phyloP scores from a whole-genome alignment of 2,888 invertebrate genomes.

The Pristionchus arcanus region DNA sequence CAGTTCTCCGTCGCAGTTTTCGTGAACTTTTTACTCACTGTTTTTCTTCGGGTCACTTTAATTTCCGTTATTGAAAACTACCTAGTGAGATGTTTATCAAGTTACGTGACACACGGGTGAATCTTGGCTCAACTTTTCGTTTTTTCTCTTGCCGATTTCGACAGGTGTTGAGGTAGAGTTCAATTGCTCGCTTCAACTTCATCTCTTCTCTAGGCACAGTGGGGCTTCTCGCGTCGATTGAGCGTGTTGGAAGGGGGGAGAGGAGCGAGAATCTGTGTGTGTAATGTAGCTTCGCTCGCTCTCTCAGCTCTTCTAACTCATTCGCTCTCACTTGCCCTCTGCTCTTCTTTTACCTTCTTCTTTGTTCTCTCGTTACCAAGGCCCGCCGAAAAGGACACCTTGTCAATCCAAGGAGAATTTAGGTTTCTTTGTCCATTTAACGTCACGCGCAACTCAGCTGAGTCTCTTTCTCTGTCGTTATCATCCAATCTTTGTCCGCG shows the following conservation, averaged over 20 bases:
- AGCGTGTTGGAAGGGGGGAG: slow-evolving; percentile 25
- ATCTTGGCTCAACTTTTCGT: neutral
- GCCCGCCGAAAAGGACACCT: neutral
- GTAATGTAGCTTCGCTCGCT: slow-evolving; percentile 34
- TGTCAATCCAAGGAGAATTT: neutral
- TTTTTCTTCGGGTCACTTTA: neutral
- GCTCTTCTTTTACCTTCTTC: neutral
- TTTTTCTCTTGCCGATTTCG: neutral
- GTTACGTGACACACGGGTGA: neutral
- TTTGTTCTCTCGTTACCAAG: neutral
- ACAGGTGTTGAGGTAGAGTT: slow-evolving; percentile 42
- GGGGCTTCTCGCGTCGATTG: slow-evolving; percentile 10
- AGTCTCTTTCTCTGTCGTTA: neutral
- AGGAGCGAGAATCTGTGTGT: slow-evolving; percentile 6
- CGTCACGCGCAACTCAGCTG: slow-evolving; percentile 5
- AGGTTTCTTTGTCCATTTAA: neutral
- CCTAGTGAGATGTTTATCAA: neutral
- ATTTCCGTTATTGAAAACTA: neutral
- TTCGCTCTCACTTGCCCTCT: slow-evolving; percentile 1
- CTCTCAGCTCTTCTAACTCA: neutral
- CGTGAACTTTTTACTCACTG: neutral
- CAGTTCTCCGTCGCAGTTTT: slow-evolving; percentile 1
- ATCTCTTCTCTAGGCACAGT: slow-evolving; percentile 22
- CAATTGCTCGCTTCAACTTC: slow-evolving; percentile 23
- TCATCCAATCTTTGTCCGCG: slow-evolving; percentile 5